Evolutionary conservation across 1,140 invertebrate genomes (phyloP), one percentile per base, ranked within the genome.

Genomic region (Panagrolaimus sp.): DNA sequence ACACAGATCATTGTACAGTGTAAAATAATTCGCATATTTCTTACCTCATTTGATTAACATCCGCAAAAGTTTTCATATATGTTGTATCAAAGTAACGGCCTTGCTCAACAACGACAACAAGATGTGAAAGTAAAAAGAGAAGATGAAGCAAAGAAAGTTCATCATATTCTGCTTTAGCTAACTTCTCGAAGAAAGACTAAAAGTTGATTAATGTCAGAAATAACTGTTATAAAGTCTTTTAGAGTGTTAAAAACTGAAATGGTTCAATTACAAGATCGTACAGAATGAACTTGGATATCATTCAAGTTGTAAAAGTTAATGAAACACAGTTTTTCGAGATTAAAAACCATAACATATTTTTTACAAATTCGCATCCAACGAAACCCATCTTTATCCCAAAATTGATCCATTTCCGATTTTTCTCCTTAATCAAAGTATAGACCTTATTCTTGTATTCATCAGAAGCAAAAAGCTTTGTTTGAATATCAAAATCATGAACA

Each of bases 141-240:
- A 58, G 17, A 4, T 58, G 52, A 28, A 58, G 21, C 15, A 58
- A 4, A 5, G 52, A 58, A 21, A 58, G 28, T 8, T 58, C 52
- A 12, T 28, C 21, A 26, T 21, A 26, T 58, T 58, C 52, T 8
- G 52, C 52, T 21, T 58, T 28, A 28, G 52, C 52, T 12, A 58
- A 8, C 17, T 58, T 58, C 17, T 58, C 52, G 17, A 58, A 58
- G 52, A 58, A 58, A n/a, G 52, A 58, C 52, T 58, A 12, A n/a
- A 58, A 58, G 17, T 52, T 58, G 14, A 58, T 58, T 26, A 21
- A 52, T 52, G n/a, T n/a, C n/a, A n/a, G n/a, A n/a, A n/a, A n/a
- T n/a, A n/a, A n/a, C n/a, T n/a, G n/a, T n/a, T n/a, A n/a, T n/a
- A n/a, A n/a, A n/a, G n/a, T n/a, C n/a, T n/a, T n/a, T n/a, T n/a